Conservation (phyloP, 2,888 invertebrate genomes). For the Gerris lacustris region DNA sequence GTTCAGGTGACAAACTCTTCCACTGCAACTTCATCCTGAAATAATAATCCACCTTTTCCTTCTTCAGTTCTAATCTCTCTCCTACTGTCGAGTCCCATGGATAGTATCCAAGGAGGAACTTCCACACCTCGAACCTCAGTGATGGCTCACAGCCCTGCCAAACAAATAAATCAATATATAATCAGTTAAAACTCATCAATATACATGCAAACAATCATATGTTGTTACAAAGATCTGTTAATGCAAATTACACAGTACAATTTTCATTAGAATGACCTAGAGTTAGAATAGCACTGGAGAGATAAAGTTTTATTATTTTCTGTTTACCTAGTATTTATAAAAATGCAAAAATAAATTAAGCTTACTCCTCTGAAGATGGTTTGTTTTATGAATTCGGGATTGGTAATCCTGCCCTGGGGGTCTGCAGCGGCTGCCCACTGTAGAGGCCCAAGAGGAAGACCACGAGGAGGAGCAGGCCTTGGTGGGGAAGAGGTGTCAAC, state of each 20-base stretch:
- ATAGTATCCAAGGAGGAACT: slow-evolving; percentile 79
- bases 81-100: slow-evolving; percentile 67
- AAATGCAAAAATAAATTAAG: no score
- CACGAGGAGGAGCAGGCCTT: slow-evolving; percentile 54
- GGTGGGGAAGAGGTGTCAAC: slow-evolving; percentile 52
- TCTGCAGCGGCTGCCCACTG: slow-evolving; percentile 76
- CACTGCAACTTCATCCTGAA: slow-evolving; percentile 94
- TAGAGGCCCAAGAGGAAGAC: slow-evolving; percentile 56
- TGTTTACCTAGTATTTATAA: no score
- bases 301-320: no score
- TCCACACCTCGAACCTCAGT: slow-evolving; percentile 80
- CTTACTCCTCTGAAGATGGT: slow-evolving; percentile 83
- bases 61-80: slow-evolving; percentile 55
- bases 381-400: slow-evolving; percentile 65
- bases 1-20: slow-evolving; percentile 74
- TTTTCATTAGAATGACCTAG: no score
- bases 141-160: slow-evolving; percentile 62
- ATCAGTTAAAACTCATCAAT: no score
- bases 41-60: slow-evolving; percentile 71
- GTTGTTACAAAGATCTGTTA: not conserved
- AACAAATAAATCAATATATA: slow-evolving; percentile 23
- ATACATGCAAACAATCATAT: slow-evolving; percentile 9
- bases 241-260: not conserved
- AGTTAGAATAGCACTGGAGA: no score
- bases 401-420: slow-evolving; percentile 63